A percentile compares a stretch with the other conserved stretches of the same genome.
Conservation (phyloP, 2,888 invertebrate genomes). For the Hemistola chrysoprasaria region DNA sequence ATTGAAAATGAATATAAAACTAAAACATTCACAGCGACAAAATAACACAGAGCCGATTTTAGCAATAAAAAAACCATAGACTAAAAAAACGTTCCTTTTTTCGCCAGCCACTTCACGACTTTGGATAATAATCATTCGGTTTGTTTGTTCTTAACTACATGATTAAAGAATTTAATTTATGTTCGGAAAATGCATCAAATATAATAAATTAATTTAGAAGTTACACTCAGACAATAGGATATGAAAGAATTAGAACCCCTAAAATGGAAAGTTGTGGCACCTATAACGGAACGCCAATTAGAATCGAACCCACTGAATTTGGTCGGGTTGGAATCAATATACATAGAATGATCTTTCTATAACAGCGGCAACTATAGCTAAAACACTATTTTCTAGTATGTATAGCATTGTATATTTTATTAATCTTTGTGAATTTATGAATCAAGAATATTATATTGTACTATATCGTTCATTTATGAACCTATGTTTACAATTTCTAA, state of each 20-base stretch:
- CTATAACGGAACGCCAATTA: slow-evolving; percentile 56
- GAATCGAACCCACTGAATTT: slow-evolving; percentile 48
- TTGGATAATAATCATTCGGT: too few species aligned
- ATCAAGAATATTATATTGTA: neutral
- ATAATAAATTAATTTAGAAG: too few species aligned
- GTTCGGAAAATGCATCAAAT: too few species aligned
- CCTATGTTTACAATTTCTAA: slow-evolving; percentile 20
- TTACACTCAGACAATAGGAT: too few species aligned
- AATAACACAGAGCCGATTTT: too few species aligned
- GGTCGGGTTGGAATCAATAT: slow-evolving; percentile 55
- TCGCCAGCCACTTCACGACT: slow-evolving; percentile 5
- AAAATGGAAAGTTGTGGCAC: slow-evolving; percentile 24
- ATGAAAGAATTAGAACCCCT: slow-evolving; percentile 14
- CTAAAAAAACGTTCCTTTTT: slow-evolving; percentile 50
- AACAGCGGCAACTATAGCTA: slow-evolving; percentile 70
- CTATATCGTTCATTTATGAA: slow-evolving; percentile 2
- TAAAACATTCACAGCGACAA: too few species aligned
- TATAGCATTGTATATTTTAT: slow-evolving; percentile 48
- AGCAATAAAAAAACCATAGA: slow-evolving; percentile 61
- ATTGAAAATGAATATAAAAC: too few species aligned
- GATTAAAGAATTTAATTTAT: neutral
- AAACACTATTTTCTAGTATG: slow-evolving; percentile 55
- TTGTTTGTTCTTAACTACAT: too few species aligned
- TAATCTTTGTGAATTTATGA: slow-evolving; percentile 10
- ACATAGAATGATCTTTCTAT: slow-evolving; percentile 57